A percentile compares a stretch with the other conserved stretches of the same genome.
phyloP scores from a whole-genome alignment of 2,113 vertebrate genomes.

The Sisor rabdophorus region DNA sequence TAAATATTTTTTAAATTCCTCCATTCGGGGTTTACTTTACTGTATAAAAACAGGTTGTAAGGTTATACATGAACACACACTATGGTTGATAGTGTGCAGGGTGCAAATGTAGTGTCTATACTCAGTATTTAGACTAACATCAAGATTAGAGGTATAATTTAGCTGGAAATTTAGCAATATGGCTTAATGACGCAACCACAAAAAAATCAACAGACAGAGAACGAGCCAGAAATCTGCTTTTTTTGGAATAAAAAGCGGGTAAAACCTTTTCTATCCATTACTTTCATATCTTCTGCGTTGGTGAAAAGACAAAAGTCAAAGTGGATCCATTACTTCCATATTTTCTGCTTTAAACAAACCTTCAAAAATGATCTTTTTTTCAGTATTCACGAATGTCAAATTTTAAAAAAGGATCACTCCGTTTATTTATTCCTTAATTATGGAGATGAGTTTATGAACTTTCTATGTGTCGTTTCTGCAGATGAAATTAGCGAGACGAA shows the following conservation, averaged over 20 bases:
- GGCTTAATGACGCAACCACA: background rate
- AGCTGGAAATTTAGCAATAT: background rate
- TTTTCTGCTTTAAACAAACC: too few species aligned
- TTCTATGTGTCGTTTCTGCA: background rate
- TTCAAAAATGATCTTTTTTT: too few species aligned
- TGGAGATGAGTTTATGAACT: background rate
- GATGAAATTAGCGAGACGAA: conserved; percentile 32
- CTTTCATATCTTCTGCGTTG: too few species aligned
- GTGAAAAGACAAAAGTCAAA: background rate
- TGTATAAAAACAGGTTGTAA: background rate
- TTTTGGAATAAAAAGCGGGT: background rate
- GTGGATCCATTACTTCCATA: background rate
- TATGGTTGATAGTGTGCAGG: background rate
- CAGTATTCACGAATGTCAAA: background rate
- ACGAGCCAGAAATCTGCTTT: background rate
- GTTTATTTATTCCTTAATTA: too few species aligned
- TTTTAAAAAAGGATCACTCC: too few species aligned
- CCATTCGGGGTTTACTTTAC: background rate
- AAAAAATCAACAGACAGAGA: background rate
- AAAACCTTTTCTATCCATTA: background rate
- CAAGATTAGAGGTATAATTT: too few species aligned
- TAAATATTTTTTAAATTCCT: background rate
- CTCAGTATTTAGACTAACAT: too few species aligned
- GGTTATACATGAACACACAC: background rate
- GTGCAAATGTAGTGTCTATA: background rate